These are phyloP conservation scores for Myotis myotis DNA, from an alignment of 2,797 vertebrate species.

Conservation along the genomic window DNA sequence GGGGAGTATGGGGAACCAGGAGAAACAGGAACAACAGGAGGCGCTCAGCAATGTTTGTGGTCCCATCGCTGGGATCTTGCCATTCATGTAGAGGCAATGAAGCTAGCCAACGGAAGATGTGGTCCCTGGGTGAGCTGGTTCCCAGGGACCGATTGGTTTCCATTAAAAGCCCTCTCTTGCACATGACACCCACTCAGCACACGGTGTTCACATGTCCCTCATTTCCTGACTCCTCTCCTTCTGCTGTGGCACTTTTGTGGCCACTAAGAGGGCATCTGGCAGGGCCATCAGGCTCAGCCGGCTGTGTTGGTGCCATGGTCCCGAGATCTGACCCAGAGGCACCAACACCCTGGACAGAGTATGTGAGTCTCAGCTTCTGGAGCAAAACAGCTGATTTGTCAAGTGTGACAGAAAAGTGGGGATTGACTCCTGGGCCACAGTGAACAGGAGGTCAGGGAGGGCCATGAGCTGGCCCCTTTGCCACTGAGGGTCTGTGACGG, in stretches of 20 bases:
- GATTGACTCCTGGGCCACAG: fast-evolving
- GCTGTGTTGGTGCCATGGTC: neutral
- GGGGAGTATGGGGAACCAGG: too few species aligned
- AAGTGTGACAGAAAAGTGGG: neutral
- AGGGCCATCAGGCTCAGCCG: neutral
- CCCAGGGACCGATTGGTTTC: neutral
- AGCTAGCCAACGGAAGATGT: neutral
- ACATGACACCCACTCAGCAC: fast-evolving
- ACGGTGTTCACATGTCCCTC: neutral
- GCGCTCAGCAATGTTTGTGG: neutral
- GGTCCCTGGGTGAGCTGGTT: too few species aligned
- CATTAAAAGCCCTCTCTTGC: neutral
- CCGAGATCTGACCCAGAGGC: neutral
- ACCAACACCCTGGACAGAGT: neutral
- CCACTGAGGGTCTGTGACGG: neutral
- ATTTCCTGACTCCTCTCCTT: neutral
- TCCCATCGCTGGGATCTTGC: neutral
- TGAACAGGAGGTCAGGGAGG: too few species aligned
- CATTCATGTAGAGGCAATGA: neutral
- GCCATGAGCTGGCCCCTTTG: neutral
- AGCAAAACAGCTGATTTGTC: neutral
- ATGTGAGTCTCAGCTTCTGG: neutral
- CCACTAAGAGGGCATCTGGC: neutral
- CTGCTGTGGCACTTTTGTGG: neutral
- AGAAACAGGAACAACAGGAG: too few species aligned